Evolutionary conservation across 1,140 invertebrate genomes (phyloP).

Genomic region (Drosophila ogumai): DNA sequence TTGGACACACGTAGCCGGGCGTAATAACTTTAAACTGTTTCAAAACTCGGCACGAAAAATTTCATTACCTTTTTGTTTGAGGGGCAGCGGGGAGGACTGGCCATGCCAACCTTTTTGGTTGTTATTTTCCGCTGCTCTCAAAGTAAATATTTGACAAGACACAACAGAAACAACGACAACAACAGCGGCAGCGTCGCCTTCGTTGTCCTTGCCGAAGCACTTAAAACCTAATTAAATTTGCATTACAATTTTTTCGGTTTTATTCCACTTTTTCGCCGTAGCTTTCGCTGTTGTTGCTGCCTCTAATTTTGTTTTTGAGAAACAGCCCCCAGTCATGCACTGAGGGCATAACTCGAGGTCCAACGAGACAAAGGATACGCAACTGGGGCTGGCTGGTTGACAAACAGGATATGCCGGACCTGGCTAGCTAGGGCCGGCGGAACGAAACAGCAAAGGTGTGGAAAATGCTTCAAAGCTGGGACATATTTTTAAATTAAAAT

Average conservation of each 20-base stretch:
- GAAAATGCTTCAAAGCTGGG: conserved; percentile 20
- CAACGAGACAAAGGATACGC: conserved; percentile 38
- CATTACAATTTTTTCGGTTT: conserved; percentile 75
- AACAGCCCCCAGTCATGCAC: conserved; percentile 67
- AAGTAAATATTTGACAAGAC: conserved; percentile 80
- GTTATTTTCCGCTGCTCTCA: conserved; percentile 74
- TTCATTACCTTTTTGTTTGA: conserved; percentile 71
- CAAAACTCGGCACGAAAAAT: conserved; percentile 76
- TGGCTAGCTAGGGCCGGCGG: conserved; percentile 4
- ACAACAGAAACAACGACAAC: conserved; percentile 48
- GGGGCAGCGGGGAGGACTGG: not conserved
- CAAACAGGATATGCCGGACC: conserved; percentile 55
- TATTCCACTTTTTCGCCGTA: conserved; percentile 31
- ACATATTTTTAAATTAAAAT: conserved; percentile 46
- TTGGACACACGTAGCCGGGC: conserved; percentile 60
- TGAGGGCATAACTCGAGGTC: conserved; percentile 52
- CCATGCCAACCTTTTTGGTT: conserved; percentile 69
- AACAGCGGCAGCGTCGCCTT: conserved; percentile 38
- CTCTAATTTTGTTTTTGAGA: conserved; percentile 75
- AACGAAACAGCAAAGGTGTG: conserved; percentile 9
- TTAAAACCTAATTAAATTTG: conserved; percentile 83
- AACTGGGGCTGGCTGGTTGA: conserved; percentile 61
- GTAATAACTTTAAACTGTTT: conserved; percentile 82
- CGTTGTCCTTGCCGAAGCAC: conserved; percentile 70
- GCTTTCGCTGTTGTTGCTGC: conserved; percentile 27